Evolutionary conservation across 30 jellyfish, hydroid and myxozoan genomes (phyloP), one percentile per base, ranked within the genome.

Genomic region (Cassiopea xamachana): DNA sequence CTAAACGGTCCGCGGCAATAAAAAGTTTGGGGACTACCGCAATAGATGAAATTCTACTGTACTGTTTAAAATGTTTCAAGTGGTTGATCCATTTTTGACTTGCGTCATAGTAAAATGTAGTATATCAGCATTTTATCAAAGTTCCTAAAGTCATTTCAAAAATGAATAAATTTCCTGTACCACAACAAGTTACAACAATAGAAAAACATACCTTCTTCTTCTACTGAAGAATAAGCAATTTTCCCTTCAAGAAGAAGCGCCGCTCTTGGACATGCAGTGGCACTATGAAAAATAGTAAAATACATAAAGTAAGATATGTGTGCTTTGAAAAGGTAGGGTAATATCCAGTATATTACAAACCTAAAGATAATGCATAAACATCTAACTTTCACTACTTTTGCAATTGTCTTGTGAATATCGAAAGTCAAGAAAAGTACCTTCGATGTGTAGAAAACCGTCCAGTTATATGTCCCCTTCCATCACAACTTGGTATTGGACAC

Each of bases 401-500:
- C 8, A 9, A 9, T 4, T 14, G 2, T 5, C 15, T 17, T 2
- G 74, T 14, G 27, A 73, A 44, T 47, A 51, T 43, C 16, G 55
- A 47, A 2, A 9, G 43, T 15, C 17, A 71, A 58, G 50, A 70
- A 47, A 2, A 67, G 15, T 47, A 79, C 96, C 96, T 88, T 74
- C 96, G 85, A 79, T 88, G 96, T 2, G 96, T 88, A 15, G 96
- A 79, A 51, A 79, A 88, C 48, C 80, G 79, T 88, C 91, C 96
- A 61, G 96, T 79, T 15, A 71, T 79, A 27, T 88, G 96, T n/a
- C 96, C 96, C 59, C 91, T 72, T 58, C 96, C 96, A 81, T 88
- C 96, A 46, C 96, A 88, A 71, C 90, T 83, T 55, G 91, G 97
- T 45, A 90, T 81, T n/a, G 92, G 89, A 71, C 97, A 90, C 46